These are phyloP conservation scores for Malachius bipustulatus DNA, from an alignment of 2,888 invertebrate genomes.

Conservation along the genomic window DNA sequence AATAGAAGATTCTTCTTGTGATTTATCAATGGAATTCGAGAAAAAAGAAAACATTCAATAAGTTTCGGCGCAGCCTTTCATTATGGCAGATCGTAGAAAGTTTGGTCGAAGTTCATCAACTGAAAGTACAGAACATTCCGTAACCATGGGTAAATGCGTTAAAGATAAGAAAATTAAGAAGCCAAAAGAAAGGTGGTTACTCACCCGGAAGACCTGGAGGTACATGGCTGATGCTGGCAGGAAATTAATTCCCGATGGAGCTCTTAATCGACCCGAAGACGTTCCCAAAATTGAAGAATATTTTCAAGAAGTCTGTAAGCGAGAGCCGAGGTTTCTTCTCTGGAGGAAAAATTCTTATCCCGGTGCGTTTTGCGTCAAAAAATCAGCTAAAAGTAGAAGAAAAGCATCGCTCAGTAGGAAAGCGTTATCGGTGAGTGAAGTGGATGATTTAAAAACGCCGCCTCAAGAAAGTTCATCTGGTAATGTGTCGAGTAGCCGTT, in stretches of 20 bases:
- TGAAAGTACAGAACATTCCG: slow-evolving; percentile 36
- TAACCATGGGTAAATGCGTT: slow-evolving; percentile 44
- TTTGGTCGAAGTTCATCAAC: slow-evolving; percentile 37
- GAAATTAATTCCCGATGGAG: slow-evolving; percentile 72
- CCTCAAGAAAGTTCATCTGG: slow-evolving; percentile 38
- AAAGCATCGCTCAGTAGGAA: slow-evolving; percentile 58
- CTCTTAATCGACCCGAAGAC: slow-evolving; percentile 60
- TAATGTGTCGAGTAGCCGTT: slow-evolving; percentile 44
- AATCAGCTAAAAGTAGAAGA: slow-evolving; percentile 45
- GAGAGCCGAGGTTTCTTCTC: slow-evolving; percentile 64
- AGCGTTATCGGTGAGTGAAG: slow-evolving; percentile 54
- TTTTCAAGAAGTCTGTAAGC: slow-evolving; percentile 70
- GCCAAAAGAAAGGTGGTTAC: slow-evolving; percentile 71
- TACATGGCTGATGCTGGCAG: slow-evolving; percentile 88
- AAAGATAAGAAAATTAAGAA: slow-evolving; percentile 44
- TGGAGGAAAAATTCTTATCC: slow-evolving; percentile 79
- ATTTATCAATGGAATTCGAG: too few species aligned
- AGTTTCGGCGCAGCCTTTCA: too few species aligned
- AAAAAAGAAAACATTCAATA: too few species aligned
- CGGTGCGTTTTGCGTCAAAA: slow-evolving; percentile 48
- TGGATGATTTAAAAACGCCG: slow-evolving; percentile 37
- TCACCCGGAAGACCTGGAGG: slow-evolving; percentile 81
- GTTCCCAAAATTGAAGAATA: slow-evolving; percentile 71
- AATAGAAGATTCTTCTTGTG: too few species aligned
- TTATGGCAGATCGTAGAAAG: slow-evolving; percentile 21